Percentiles rank a stretch among this genome's conserved stretches.
phyloP scores from a whole-genome alignment of 2,888 invertebrate species.

The Apotomis capreana region DNA sequence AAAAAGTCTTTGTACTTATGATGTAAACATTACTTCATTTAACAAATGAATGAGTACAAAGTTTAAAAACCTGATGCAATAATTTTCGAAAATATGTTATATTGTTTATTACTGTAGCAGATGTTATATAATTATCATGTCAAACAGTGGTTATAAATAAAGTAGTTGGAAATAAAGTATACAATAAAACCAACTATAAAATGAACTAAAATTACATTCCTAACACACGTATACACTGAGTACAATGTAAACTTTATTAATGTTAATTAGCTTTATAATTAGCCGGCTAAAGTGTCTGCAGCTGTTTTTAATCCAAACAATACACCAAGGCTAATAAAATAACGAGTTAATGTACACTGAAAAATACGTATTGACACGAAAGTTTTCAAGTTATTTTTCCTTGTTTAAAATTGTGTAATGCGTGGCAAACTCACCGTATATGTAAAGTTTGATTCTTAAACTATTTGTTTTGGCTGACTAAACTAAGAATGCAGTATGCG shows the following conservation, averaged over 20 bases:
- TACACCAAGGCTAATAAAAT: slow-evolving; percentile 32
- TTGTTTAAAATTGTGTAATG: background rate
- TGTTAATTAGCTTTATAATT: slow-evolving; percentile 26
- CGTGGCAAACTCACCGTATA: slow-evolving; percentile 22
- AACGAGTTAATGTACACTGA: background rate
- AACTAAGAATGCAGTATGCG: slow-evolving; percentile 3
- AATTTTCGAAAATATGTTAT: background rate
- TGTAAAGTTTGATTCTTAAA: slow-evolving; percentile 3
- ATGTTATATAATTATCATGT: background rate
- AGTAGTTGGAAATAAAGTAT: too few relatives aligned
- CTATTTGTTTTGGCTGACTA: slow-evolving; percentile 31
- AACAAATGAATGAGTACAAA: background rate
- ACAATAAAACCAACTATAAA: background rate
- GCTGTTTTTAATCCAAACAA: slow-evolving; percentile 18
- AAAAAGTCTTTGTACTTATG: too few relatives aligned
- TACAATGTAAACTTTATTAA: slow-evolving; percentile 3
- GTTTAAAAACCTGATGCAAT: slow-evolving; percentile 8
- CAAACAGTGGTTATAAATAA: background rate
- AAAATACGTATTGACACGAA: background rate
- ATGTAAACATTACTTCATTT: background rate
- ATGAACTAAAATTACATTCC: background rate
- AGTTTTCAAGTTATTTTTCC: background rate
- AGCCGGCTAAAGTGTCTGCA: slow-evolving; percentile 16
- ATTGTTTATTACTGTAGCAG: background rate
- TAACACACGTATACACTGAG: background rate